Percentiles rank a stretch among this genome's conserved stretches.
These are phyloP conservation scores for Parasteatoda lunata DNA, from an alignment of 2,888 invertebrate genomes.

Conservation along the genomic window DNA sequence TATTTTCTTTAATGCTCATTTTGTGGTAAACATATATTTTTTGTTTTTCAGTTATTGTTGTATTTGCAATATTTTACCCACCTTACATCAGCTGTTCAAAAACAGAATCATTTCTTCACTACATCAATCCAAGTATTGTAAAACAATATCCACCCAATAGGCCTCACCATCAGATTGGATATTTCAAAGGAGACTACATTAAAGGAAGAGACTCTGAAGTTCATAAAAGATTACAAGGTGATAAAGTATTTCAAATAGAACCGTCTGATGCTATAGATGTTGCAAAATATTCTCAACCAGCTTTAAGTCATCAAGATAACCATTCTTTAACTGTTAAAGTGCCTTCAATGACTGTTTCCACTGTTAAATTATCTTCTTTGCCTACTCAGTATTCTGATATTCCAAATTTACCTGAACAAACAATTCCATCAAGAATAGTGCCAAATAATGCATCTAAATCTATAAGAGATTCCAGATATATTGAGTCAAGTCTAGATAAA, in stretches of 20 bases:
- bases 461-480: constrained; percentile 35
- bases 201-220: background rate
- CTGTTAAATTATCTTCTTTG: background rate
- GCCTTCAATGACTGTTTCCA: constrained; percentile 34
- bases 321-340: constrained; percentile 31
- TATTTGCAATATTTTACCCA: background rate
- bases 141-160: constrained; percentile 19
- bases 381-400: constrained; percentile 17
- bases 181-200: constrained; percentile 9
- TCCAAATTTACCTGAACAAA: constrained; percentile 23
- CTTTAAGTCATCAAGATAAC: constrained; percentile 15
- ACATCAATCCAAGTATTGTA: constrained; percentile 19
- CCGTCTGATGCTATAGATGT: constrained; percentile 56
- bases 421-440: constrained; percentile 1
- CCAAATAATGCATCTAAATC: constrained; percentile 18
- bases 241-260: constrained; percentile 52
- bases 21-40: background rate
- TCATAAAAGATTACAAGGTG: constrained; percentile 13
- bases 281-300: constrained; percentile 58
- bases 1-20: background rate
- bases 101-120: constrained; percentile 27
- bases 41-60: constrained; percentile 23
- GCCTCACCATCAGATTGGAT: constrained; percentile 2
- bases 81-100: constrained; percentile 3
- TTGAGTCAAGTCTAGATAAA: constrained; percentile 19